A percentile compares a stretch with the other conserved stretches of the same genome.
These are phyloP conservation scores for Callyntrura sp. DNA, from an alignment of 2,888 invertebrate species.

Conservation along the genomic window DNA sequence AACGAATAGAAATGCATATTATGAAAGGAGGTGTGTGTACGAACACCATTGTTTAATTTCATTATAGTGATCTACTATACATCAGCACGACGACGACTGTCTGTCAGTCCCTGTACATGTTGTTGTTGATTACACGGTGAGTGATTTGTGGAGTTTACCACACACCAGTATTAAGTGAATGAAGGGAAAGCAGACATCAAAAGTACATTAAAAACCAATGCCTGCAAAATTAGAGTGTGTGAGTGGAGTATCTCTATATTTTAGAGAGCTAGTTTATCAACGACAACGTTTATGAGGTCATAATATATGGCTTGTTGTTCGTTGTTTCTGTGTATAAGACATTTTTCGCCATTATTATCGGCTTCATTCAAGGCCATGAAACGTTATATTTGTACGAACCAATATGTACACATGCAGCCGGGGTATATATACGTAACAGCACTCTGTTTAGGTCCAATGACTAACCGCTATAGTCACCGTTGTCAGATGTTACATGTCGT, in stretches of 20 bases:
- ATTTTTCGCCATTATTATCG: not conserved
- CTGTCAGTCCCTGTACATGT: not conserved
- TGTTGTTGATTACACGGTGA: not conserved
- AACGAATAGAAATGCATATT: no score
- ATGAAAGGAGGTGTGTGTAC: not conserved
- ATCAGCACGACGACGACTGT: not conserved
- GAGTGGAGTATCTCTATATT: not conserved
- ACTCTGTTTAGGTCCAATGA: not conserved
- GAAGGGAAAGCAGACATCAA: not conserved
- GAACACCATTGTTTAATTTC: not conserved
- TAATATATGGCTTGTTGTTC: not conserved
- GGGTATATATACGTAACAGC: no score
- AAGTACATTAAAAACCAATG: not conserved
- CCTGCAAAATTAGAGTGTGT: not conserved
- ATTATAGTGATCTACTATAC: not conserved
- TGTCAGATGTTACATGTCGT: not conserved
- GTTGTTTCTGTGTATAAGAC: not conserved
- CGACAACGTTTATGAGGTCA: not conserved
- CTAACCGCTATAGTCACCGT: not conserved
- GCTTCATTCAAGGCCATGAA: not conserved
- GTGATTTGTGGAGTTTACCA: constrained; percentile 19
- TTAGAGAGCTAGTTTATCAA: constrained; percentile 6
- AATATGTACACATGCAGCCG: not conserved
- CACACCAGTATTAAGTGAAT: not conserved
- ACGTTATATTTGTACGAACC: not conserved